Evolutionary conservation across 2,113 vertebrate genomes (phyloP).

Genomic region (Todiramphus chloris): DNA sequence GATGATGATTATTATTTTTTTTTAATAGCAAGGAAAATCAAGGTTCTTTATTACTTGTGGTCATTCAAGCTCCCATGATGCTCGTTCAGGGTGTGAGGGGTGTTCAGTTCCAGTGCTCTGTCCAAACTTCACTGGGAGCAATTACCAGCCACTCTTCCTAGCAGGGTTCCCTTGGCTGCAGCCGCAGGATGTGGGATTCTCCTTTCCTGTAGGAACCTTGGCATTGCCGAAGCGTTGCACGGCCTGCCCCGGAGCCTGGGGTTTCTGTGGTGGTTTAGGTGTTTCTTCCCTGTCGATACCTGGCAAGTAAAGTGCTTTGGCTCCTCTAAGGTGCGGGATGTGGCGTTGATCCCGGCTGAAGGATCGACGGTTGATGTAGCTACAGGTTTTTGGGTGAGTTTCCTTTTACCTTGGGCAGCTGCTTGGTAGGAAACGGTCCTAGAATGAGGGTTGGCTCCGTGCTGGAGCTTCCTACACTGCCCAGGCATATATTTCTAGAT

Average conservation of each 20-base stretch:
- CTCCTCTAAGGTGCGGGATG: neutral
- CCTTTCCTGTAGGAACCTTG: neutral
- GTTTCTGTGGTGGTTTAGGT: neutral
- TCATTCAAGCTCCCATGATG: neutral
- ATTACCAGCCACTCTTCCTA: neutral
- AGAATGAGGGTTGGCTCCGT: neutral
- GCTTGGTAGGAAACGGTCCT: neutral
- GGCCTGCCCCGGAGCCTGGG: neutral
- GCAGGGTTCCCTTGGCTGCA: neutral
- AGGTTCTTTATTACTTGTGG: neutral
- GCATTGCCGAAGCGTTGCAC: fast-evolving
- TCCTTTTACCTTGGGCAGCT: neutral
- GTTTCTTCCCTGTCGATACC: neutral
- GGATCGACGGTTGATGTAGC: fast-evolving
- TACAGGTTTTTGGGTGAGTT: neutral
- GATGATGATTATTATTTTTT: fast-evolving
- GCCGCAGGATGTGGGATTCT: slow-evolving; percentile 33
- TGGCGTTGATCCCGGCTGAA: fast-evolving
- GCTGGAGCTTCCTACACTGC: neutral
- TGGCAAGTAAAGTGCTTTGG: neutral
- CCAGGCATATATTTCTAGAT: neutral
- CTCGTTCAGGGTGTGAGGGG: neutral
- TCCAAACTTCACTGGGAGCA: neutral
- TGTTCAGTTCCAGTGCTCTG: neutral
- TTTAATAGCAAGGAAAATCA: neutral